phyloP scores from a whole-genome alignment of 2,888 invertebrate genomes.

The Erebia ligea region DNA sequence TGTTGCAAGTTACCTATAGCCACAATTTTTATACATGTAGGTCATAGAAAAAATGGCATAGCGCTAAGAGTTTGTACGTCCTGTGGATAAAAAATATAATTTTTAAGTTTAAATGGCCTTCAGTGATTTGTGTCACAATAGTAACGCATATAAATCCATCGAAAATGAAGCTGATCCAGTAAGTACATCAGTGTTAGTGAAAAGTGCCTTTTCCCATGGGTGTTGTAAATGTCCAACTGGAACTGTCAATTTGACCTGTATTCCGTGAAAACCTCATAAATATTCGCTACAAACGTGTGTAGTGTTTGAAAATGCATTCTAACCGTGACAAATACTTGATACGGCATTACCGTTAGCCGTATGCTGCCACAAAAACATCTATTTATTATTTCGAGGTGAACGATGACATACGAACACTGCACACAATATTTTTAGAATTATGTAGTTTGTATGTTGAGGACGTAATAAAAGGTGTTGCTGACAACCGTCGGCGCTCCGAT shows the following conservation, averaged over 20 bases:
- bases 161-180: conserved; percentile 82
- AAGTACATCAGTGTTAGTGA: conserved; percentile 59
- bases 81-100: conserved; percentile 78
- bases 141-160: conserved; percentile 79
- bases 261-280: conserved; percentile 68
- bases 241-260: conserved; percentile 79
- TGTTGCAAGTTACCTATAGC: conserved; percentile 58
- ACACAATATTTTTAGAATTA: conserved; percentile 82
- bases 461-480: conserved; percentile 67
- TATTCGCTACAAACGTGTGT: conserved; percentile 52
- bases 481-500: conserved; percentile 48
- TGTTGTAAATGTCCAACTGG: conserved; percentile 73
- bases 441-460: conserved; percentile 75
- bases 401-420: conserved; percentile 75
- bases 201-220: conserved; percentile 67
- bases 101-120: conserved; percentile 83
- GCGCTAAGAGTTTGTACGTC: conserved; percentile 76
- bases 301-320: conserved; percentile 37
- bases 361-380: conserved; percentile 33
- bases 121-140: conserved; percentile 82
- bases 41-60: conserved; percentile 83
- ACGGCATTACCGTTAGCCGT: conserved; percentile 15
- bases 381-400: conserved; percentile 52
- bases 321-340: neutral
- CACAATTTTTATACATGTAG: conserved; percentile 82